Base-by-base conservation (phyloP, 2,797 vertebrate species). In the Leptatherina wallacei region DNA sequence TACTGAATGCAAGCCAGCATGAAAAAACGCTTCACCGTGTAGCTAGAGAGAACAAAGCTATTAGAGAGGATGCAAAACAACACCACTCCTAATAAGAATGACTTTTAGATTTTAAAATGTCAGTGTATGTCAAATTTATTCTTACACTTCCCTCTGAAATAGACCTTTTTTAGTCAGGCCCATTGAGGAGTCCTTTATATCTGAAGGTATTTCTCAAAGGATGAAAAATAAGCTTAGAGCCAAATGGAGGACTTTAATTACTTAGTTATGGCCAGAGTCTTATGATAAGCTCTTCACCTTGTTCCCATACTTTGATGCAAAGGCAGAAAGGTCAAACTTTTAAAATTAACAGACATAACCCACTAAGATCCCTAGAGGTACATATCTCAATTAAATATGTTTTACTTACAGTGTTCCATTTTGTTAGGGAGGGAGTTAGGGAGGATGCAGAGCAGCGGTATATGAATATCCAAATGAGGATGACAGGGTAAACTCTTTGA, bases 181-280 rank as follows among this genome's bases (percentile, higher is more conserved):
- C 64, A 63, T 40, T 61, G 71, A 77, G 72, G 47, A 82, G 75
- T 52, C 73, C 77, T 83, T 80, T 82, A 77, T 73, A 85, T 84
- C 65, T 78, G 68, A 88, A 69, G 66, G 75, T 85, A 82, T 82
- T 83, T 78, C 70, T 84, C 69, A 77, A 61, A 82, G 80, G 62
- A 73, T 80, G 59, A 67, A 83, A 81, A 88, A 92, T 89, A 84
- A 89, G 85, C 75, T 89, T 81, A 65, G 73, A 76, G 77, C 82
- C 77, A 81, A 54, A 74, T 68, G 75, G 80, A 83, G 82, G 77
- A 69, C 61, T 88, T 91, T 90, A 92, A 93, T 92, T 93, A 90
- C 83, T 85, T 75, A 77, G 83, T 78, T 78, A 73, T 69, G 71
- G 83, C 72, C 75, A 55, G 76, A 75, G 83, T 88, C 82, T 78